These are phyloP conservation scores for Eretmochelys imbricata DNA, from an alignment of 2,113 vertebrate species.

Conservation along the genomic window DNA sequence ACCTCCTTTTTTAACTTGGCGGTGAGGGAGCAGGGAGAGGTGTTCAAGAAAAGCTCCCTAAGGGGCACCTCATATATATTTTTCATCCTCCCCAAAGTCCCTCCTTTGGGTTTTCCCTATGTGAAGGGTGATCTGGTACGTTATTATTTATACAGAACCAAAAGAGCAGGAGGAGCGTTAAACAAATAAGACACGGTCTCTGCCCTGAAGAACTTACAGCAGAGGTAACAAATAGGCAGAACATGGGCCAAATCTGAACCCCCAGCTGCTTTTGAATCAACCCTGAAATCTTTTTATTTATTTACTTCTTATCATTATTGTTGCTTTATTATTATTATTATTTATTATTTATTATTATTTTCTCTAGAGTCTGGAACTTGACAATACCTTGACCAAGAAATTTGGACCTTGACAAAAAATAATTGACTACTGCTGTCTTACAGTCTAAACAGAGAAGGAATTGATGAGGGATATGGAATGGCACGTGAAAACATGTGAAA, in stretches of 20 bases:
- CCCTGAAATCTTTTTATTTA: too few relatives aligned
- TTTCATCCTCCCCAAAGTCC: background rate
- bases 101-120: background rate
- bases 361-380: too few relatives aligned
- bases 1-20: background rate
- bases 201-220: background rate
- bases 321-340: too few relatives aligned
- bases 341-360: too few relatives aligned
- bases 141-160: background rate
- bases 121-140: background rate
- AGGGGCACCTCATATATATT: too few relatives aligned
- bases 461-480: background rate
- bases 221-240: too few relatives aligned
- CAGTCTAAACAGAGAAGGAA: background rate
- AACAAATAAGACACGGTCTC: background rate
- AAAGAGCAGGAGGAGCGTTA: background rate
- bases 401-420: too few relatives aligned
- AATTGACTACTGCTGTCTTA: too few relatives aligned
- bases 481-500: background rate
- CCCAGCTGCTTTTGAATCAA: too few relatives aligned
- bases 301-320: too few relatives aligned
- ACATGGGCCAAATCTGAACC: too few relatives aligned
- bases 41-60: background rate
- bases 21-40: background rate
- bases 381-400: too few relatives aligned